phyloP scores from a whole-genome alignment of 2,797 vertebrate genomes.

The Zenarchopterus dispar region DNA sequence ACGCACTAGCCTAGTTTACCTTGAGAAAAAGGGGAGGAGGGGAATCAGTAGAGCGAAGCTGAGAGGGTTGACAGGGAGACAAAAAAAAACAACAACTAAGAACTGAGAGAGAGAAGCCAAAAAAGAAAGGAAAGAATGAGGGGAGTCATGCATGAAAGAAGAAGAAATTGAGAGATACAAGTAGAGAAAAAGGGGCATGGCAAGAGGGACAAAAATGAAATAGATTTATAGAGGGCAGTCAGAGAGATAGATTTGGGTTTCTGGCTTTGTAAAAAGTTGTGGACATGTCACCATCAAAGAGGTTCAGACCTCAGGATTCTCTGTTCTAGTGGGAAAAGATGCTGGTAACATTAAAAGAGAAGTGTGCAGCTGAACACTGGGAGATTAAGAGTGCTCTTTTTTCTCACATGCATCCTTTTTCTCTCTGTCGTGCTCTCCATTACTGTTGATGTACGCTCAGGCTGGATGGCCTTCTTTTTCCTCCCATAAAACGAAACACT shows the following conservation, averaged over 20 bases:
- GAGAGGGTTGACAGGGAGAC: conserved; percentile 58
- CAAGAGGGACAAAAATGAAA: conserved; percentile 4
- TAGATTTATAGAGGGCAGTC: conserved; percentile 18
- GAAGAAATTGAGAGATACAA: background rate
- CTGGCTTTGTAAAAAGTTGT: conserved; percentile 27
- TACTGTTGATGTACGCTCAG: background rate
- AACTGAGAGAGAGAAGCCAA: conserved; percentile 40
- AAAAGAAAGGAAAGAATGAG: conserved; percentile 32
- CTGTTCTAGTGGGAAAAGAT: background rate
- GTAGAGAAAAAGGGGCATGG: background rate
- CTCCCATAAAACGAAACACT: too few relatives aligned
- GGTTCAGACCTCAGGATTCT: conserved; percentile 24
- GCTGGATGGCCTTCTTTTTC: too few relatives aligned
- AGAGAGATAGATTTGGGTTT: conserved; percentile 16
- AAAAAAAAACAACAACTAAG: conserved; percentile 23
- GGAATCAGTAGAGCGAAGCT: conserved; percentile 55
- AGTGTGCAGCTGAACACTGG: background rate
- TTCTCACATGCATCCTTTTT: background rate
- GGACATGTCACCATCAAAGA: conserved; percentile 45
- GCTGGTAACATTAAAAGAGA: background rate
- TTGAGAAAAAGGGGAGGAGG: conserved; percentile 54
- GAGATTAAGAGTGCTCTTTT: background rate
- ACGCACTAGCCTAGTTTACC: conserved; percentile 60
- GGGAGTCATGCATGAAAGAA: background rate
- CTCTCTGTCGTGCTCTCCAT: background rate